Percentiles rank a stretch among this genome's conserved stretches.
Conservation (phyloP, 1,140 invertebrate species). For the Drosophila jambulina region DNA sequence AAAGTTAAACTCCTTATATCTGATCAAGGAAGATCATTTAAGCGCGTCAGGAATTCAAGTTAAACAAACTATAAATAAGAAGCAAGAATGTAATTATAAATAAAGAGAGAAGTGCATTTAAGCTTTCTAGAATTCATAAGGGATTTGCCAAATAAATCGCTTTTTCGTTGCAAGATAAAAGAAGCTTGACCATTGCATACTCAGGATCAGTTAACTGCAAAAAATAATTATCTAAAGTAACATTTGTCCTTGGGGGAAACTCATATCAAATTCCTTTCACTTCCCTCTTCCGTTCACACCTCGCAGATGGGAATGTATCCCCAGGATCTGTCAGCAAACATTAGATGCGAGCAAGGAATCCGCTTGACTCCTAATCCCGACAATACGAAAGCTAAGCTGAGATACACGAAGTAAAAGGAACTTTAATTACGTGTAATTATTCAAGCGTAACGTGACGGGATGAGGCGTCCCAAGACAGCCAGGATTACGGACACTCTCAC, state of each 20-base stretch:
- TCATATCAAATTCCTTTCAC: constrained; percentile 1
- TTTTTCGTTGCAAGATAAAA: background rate
- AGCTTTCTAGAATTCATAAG: background rate
- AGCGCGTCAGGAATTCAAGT: too few species aligned
- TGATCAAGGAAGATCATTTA: background rate
- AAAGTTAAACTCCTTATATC: constrained; percentile 47
- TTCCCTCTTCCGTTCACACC: constrained; percentile 15
- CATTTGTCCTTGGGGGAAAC: background rate
- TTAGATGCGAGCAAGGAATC: constrained; percentile 42
- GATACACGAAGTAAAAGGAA: constrained; percentile 45
- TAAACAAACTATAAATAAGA: too few species aligned
- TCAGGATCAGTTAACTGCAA: background rate
- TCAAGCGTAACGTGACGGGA: constrained; percentile 72
- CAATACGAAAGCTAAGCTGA: constrained; percentile 68
- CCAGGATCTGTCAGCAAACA: constrained; percentile 52
- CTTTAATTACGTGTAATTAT: constrained; percentile 82
- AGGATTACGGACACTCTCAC: constrained; percentile 52
- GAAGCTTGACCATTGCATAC: background rate
- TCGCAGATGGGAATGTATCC: constrained; percentile 18
- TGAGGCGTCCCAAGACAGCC: constrained; percentile 32
- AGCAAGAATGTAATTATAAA: background rate
- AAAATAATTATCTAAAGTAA: background rate
- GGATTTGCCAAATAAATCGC: background rate
- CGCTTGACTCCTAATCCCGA: constrained; percentile 65
- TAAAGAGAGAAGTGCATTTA: background rate